phyloP scores from a whole-genome alignment of 2,797 vertebrate genomes.

The Micrastur ruficollis region DNA sequence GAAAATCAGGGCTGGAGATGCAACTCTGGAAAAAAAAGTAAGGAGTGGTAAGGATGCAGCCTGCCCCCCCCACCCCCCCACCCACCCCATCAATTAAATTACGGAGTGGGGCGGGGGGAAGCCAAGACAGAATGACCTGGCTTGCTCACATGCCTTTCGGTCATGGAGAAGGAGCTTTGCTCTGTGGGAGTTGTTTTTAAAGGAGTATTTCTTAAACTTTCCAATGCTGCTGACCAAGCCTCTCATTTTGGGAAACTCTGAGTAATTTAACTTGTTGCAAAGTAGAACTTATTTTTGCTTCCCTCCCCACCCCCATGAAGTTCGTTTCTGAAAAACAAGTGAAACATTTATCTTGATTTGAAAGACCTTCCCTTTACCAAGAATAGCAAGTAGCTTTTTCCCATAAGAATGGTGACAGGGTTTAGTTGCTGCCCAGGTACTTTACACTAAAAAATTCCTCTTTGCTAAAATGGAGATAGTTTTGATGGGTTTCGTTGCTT shows the following conservation, averaged over 20 bases:
- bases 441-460: background rate
- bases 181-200: conserved; percentile 58
- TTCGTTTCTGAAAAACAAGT: conserved; percentile 35
- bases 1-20: background rate
- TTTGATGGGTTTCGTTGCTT: background rate
- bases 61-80: background rate
- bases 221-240: conserved; percentile 37
- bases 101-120: too few relatives aligned
- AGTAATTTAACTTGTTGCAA: conserved; percentile 55
- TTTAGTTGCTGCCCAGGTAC: conserved; percentile 34
- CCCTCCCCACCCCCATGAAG: conserved; percentile 50
- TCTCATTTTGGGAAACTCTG: conserved; percentile 64
- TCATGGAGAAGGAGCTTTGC: background rate
- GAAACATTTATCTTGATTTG: conserved; percentile 27
- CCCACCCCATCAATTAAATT: background rate
- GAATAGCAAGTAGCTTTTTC: background rate
- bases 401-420: background rate
- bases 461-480: background rate
- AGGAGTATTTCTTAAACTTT: conserved; percentile 58
- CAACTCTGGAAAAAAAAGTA: background rate
- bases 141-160: background rate
- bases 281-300: conserved; percentile 63
- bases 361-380: conserved; percentile 21
- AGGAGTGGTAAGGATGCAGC: background rate
- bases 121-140: background rate